A percentile compares a stretch with the other conserved stretches of the same genome.
Conservation (phyloP, 30 jellyfish, hydroid and myxozoan species). For the Morbakka virulenta region DNA sequence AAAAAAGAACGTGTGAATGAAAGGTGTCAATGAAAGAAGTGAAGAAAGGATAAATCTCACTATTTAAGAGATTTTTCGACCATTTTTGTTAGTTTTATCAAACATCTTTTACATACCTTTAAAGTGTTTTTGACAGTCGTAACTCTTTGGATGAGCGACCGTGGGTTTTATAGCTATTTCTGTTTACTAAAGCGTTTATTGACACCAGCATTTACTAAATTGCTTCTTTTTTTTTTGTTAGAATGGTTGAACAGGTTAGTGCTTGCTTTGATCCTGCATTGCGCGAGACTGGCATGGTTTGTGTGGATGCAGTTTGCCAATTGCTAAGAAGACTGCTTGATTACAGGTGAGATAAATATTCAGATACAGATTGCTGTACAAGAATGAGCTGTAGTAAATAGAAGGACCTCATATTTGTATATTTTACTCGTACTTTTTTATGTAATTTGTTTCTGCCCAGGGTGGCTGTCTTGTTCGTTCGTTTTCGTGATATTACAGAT, state of each 20-base stretch:
- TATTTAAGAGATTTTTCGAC: too few relatives aligned
- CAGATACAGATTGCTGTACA: background rate
- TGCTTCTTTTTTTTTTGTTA: background rate
- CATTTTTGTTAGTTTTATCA: too few relatives aligned
- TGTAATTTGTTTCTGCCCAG: too few relatives aligned
- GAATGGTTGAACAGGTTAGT: conserved; percentile 49
- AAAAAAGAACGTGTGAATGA: too few relatives aligned
- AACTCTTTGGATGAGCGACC: background rate
- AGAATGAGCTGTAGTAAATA: too few relatives aligned
- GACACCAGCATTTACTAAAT: too few relatives aligned
- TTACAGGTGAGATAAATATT: conserved; percentile 78
- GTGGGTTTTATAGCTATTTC: background rate
- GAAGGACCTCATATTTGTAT: too few relatives aligned
- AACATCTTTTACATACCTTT: background rate
- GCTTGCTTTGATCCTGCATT: conserved; percentile 71
- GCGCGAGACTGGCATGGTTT: conserved; percentile 56
- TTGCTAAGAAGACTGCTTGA: conserved; percentile 86
- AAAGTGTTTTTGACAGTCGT: background rate
- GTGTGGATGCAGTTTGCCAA: conserved; percentile 79
- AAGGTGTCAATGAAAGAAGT: too few relatives aligned
- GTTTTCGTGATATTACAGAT: too few relatives aligned
- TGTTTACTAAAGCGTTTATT: background rate
- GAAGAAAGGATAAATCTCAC: too few relatives aligned
- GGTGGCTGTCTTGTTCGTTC: too few relatives aligned
- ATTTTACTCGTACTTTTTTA: too few relatives aligned